phyloP scores from a whole-genome alignment of 2,113 vertebrate species.

The Xenopus borealis region DNA sequence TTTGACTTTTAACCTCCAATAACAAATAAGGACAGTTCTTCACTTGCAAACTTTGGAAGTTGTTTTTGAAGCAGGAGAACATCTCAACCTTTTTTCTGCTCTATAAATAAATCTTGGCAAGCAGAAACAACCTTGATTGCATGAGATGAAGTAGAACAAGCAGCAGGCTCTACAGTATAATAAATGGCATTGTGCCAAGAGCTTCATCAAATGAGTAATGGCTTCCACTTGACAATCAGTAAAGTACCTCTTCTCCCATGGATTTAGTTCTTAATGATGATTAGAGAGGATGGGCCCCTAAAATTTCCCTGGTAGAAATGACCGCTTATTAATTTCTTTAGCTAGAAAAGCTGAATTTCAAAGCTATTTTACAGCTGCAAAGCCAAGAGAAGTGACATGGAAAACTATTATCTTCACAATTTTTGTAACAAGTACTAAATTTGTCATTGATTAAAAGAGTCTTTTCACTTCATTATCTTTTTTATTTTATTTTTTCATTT shows the following conservation, averaged over 20 bases:
- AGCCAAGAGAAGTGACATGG: slow-evolving; percentile 72
- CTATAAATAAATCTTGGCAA: slow-evolving; percentile 83
- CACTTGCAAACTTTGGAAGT: slow-evolving; percentile 70
- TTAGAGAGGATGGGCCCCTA: slow-evolving; percentile 84
- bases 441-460: slow-evolving; percentile 73
- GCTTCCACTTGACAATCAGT: slow-evolving; percentile 88
- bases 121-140: slow-evolving; percentile 81
- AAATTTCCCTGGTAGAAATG: slow-evolving; percentile 81
- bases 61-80: slow-evolving; percentile 66
- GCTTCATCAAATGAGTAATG: slow-evolving; percentile 86
- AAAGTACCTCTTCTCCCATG: slow-evolving; percentile 81
- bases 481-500: slow-evolving; percentile 48
- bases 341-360: slow-evolving; percentile 81
- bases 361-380: slow-evolving; percentile 78
- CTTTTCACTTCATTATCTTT: slow-evolving; percentile 70
- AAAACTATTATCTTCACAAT: slow-evolving; percentile 78
- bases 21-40: slow-evolving; percentile 53
- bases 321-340: slow-evolving; percentile 85
- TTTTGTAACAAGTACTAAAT: slow-evolving; percentile 77
- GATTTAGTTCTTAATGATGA: slow-evolving; percentile 85
- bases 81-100: slow-evolving; percentile 53
- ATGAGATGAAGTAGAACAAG: slow-evolving; percentile 70
- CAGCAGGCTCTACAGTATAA: slow-evolving; percentile 76
- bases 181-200: slow-evolving; percentile 77
- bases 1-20: slow-evolving; percentile 13